Evolutionary conservation across 2,888 invertebrate genomes (phyloP).

Genomic region (Chaetogeoica ovagalla): DNA sequence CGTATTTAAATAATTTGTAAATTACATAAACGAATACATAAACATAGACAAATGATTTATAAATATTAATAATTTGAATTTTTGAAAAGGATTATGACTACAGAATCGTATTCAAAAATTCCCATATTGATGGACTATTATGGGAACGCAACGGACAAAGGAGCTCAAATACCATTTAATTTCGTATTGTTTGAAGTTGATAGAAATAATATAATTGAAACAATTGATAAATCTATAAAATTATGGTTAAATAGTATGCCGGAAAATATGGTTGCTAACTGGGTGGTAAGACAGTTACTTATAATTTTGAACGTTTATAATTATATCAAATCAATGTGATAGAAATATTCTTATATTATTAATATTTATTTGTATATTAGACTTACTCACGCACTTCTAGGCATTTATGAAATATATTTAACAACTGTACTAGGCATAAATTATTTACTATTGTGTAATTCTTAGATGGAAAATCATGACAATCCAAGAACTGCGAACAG

Average conservation of each 20-base stretch:
- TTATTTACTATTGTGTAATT: background rate
- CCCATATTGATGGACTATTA: constrained; percentile 68
- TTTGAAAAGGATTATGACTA: constrained; percentile 68
- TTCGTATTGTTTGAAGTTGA: constrained; percentile 64
- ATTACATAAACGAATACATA: background rate
- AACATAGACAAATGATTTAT: background rate
- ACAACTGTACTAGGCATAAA: background rate
- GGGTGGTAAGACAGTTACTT: constrained; percentile 63
- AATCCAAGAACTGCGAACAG: constrained; percentile 57
- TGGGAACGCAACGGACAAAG: constrained; percentile 64
- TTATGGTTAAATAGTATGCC: constrained; percentile 68
- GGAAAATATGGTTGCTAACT: constrained; percentile 65
- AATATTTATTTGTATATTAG: no score
- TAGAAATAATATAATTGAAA: constrained; percentile 62
- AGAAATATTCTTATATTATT: no score
- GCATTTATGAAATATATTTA: no score
- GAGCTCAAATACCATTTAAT: constrained; percentile 78
- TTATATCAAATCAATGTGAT: no score
- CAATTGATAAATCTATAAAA: constrained; percentile 63
- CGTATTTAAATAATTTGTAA: background rate
- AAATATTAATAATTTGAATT: background rate
- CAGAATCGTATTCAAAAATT: constrained; percentile 69
- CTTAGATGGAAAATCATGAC: constrained; percentile 58
- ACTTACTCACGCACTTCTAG: no score
- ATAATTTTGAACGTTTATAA: no score